Evolutionary conservation across 2,797 vertebrate genomes (phyloP).

Genomic region (Trematomus bernacchii): DNA sequence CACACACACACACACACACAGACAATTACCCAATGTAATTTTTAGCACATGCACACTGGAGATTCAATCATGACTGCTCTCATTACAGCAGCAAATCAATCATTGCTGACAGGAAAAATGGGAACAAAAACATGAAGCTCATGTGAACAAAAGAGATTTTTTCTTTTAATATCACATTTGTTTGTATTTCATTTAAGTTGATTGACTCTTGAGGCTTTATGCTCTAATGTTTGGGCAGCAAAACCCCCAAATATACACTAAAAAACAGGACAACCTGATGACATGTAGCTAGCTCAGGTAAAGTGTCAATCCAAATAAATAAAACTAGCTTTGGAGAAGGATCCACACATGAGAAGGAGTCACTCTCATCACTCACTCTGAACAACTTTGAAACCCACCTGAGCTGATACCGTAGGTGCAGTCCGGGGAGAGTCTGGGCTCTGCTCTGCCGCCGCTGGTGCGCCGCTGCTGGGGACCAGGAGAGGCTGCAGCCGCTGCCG

Average conservation of each 20-base stretch:
- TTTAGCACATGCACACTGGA: slow-evolving; percentile 68
- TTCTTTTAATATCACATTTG: not conserved
- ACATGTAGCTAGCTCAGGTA: not conserved
- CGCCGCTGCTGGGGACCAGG: slow-evolving; percentile 75
- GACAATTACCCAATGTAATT: slow-evolving; percentile 60
- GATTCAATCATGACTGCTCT: slow-evolving; percentile 71
- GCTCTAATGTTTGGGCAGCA: not conserved
- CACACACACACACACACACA: slow-evolving; percentile 21
- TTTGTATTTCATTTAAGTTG: slow-evolving; percentile 29
- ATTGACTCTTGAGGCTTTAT: not conserved
- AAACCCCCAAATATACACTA: not conserved
- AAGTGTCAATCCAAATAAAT: slow-evolving; percentile 21
- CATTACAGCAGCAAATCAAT: slow-evolving; percentile 75
- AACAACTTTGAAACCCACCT: slow-evolving; percentile 85
- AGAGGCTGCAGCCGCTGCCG: slow-evolving; percentile 71
- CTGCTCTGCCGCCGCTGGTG: slow-evolving; percentile 64
- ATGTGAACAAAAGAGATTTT: slow-evolving; percentile 53
- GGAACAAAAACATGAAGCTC: slow-evolving; percentile 47
- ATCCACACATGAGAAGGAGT: not conserved
- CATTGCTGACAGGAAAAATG: slow-evolving; percentile 60
- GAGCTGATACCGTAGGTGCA: slow-evolving; percentile 91
- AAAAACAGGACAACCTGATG: not conserved
- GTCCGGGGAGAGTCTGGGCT: slow-evolving; percentile 86
- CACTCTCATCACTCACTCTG: slow-evolving; percentile 39
- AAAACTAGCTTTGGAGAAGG: not conserved